Percentiles rank a stretch among this genome's conserved stretches.
These are phyloP conservation scores for Papilio glaucus DNA, from an alignment of 1,140 invertebrate species.

Conservation along the genomic window DNA sequence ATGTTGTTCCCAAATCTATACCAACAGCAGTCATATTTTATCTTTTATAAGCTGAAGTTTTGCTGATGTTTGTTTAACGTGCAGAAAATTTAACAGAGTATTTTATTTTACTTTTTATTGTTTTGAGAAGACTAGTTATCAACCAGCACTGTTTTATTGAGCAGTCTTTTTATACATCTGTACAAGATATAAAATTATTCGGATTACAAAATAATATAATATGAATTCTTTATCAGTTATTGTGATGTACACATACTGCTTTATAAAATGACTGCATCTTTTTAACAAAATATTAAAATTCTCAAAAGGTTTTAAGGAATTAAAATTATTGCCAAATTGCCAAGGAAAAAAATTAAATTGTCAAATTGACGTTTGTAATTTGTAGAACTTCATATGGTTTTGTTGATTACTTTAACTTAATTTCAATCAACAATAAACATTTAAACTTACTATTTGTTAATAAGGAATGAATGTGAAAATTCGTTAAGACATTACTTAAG, in stretches of 20 bases:
- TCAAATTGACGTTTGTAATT: no score
- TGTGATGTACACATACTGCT: neutral
- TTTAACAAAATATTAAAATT: no score
- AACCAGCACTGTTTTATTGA: neutral
- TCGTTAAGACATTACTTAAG: neutral
- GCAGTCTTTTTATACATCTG: constrained; percentile 2
- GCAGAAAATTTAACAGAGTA: constrained; percentile 6
- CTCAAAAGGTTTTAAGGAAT: no score
- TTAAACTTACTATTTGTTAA: neutral
- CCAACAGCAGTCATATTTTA: constrained; percentile 86
- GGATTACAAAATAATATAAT: neutral
- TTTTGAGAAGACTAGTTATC: neutral
- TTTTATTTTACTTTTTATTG: neutral
- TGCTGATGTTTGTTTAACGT: neutral
- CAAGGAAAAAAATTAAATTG: no score
- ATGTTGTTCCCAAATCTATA: constrained; percentile 92
- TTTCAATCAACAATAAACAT: no score
- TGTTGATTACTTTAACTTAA: no score
- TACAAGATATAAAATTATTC: neutral
- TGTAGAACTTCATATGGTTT: no score
- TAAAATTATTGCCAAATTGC: no score
- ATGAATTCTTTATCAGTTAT: neutral
- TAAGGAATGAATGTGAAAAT: neutral
- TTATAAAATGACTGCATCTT: neutral
- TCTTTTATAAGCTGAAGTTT: constrained; percentile 35